phyloP scores from a whole-genome alignment of 2,888 invertebrate genomes.

The Monoplex corrugatus region DNA sequence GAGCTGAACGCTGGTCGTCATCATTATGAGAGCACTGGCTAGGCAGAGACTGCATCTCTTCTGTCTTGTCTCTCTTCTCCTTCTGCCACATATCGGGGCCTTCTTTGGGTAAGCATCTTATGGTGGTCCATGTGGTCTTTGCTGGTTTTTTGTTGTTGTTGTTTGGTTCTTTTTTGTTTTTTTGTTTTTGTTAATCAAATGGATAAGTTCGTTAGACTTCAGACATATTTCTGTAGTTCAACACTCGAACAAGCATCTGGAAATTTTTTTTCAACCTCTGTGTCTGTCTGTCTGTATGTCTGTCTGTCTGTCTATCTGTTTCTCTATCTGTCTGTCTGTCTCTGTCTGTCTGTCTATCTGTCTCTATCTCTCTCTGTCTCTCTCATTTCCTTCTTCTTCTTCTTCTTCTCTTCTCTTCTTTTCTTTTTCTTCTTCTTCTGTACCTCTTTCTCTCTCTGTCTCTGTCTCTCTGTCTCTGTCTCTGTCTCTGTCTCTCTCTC shows the following conservation, averaged over 20 bases:
- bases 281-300: not conserved
- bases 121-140: not conserved
- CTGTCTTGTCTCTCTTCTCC: not conserved
- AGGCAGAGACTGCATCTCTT: not conserved
- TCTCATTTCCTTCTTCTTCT: not conserved
- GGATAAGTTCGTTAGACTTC: too few species aligned
- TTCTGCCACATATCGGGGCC: not conserved
- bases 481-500: not conserved
- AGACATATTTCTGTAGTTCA: too few species aligned
- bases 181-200: not conserved
- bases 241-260: too few species aligned
- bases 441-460: not conserved
- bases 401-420: not conserved
- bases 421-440: not conserved
- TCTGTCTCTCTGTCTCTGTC: not conserved
- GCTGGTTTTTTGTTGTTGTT: not conserved
- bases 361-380: not conserved
- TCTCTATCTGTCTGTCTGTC: not conserved
- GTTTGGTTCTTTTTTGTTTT: not conserved
- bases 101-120: not conserved
- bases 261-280: too few species aligned
- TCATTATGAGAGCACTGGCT: not conserved
- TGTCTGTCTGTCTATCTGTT: constrained; percentile 3
- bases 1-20: not conserved
- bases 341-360: not conserved